phyloP scores from a whole-genome alignment of 1,140 invertebrate species.

The Drosophila elegans region DNA sequence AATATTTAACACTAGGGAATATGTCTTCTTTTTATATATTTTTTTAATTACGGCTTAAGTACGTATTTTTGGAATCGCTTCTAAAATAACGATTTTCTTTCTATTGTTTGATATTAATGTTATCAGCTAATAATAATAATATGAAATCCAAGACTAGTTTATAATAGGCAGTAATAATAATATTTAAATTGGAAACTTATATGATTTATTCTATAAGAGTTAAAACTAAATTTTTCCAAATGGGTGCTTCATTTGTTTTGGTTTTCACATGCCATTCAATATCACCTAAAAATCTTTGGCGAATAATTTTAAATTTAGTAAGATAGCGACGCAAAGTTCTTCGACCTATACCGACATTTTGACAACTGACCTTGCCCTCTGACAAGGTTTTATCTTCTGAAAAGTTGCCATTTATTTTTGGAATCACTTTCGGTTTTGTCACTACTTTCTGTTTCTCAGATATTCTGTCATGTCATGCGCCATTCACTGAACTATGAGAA shows the following conservation, averaged over 20 bases:
- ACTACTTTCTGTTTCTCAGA: conserved; percentile 3
- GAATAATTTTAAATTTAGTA: neutral
- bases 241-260: conserved; percentile 6
- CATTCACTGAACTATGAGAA: neutral
- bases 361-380: conserved; percentile 22
- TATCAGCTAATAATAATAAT: neutral
- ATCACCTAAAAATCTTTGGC: conserved; percentile 1
- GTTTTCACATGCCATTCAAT: conserved; percentile 18
- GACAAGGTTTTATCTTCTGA: conserved; percentile 8
- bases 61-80: too few species aligned
- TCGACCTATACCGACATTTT: neutral
- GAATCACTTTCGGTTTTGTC: conserved; percentile 26
- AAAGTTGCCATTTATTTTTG: conserved; percentile 18
- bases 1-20: too few species aligned
- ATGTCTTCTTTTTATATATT: too few species aligned
- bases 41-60: too few species aligned
- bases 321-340: conserved; percentile 4
- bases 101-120: too few species aligned
- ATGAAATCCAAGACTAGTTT: neutral
- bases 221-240: neutral
- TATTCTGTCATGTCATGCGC: conserved; percentile 13
- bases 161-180: too few species aligned
- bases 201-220: too few species aligned
- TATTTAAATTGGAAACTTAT: too few species aligned
- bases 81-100: too few species aligned